Base-by-base conservation (phyloP, 2,113 vertebrate genomes). In the Bubo scandiacus region DNA sequence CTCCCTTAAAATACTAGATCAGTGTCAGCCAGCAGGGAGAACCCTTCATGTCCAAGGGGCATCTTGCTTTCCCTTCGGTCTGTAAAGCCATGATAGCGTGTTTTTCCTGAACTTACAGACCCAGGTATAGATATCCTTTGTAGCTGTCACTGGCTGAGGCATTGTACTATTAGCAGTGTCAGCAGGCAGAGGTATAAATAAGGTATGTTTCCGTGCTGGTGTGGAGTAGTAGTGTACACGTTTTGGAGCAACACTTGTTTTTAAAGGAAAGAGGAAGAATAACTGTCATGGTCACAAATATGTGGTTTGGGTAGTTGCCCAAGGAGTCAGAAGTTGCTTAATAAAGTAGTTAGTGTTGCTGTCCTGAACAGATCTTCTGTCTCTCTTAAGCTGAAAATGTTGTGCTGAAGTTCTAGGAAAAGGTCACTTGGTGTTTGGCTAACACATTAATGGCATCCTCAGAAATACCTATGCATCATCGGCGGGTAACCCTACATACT, bases 201-300 rank as follows among this genome's bases (percentile, higher is more conserved):
- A 85, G 87, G 79, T 83, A 66, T 86, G 68, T 96, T 97, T 93
- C 83, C 2, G 0, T 91, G 65, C 81, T 70, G 86, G 52, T 95
- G 80, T 92, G 96, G 88, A 94, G 90, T 96, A 91, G 82, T 86
- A 91, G 96, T 79, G 90, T 94, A 90, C 92, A 57, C 78, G 81
- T 95, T 94, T 93, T 94, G 95, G 96, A 97, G 63, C 94, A 86
- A 36, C 49, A 92, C 92, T 97, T 97, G 96, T 98, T 98, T 97
- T 96, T 97, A 95, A 97, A 96, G 95, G 96, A 96, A 97, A 94
- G 95, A 97, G 97, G 97, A 98, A 98, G 97, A 97, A 91, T 96
- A 97, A 97, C 97, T 98, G 92, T 98, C 97, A 96, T 97, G 96
- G 97, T 98, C 98, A 97, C 97, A 98, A 97, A 97, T 97, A 97